Conservation (phyloP, 2,113 vertebrate species). For the Ptyas mucosa region DNA sequence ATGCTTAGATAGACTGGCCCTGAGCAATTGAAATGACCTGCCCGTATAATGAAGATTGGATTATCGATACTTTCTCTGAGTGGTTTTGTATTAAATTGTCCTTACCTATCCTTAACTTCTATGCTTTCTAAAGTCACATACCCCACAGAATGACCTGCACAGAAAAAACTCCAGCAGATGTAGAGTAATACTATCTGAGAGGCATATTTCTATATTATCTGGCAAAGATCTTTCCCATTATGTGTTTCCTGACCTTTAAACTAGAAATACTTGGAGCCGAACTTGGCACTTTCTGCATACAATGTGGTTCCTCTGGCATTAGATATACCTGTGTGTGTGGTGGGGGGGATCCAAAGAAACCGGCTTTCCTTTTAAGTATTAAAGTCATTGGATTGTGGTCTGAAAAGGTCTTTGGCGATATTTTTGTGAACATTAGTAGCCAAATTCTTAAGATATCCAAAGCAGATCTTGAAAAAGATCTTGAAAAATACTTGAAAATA, state of each 20-base stretch:
- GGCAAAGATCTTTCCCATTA: background rate
- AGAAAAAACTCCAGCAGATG: background rate
- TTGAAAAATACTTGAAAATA: background rate
- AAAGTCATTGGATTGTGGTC: background rate
- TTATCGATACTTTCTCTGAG: background rate
- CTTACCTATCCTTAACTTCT: background rate
- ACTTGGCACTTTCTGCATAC: background rate
- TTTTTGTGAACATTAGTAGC: background rate
- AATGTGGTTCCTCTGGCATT: background rate
- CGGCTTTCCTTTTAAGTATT: background rate
- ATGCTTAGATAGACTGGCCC: background rate
- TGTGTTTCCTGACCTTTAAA: background rate
- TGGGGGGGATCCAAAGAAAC: background rate
- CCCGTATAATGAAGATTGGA: background rate
- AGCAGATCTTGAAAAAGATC: background rate
- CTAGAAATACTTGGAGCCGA: background rate
- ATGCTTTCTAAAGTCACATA: background rate
- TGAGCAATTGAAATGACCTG: slow-evolving; percentile 8
- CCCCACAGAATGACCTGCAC: background rate
- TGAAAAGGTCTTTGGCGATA: background rate
- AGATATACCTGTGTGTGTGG: background rate
- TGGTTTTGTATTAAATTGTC: background rate
- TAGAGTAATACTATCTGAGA: background rate
- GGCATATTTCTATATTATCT: background rate
- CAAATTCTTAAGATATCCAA: background rate